Evolutionary conservation across 2,113 vertebrate species (phyloP).

Genomic region (Podiceps cristatus): DNA sequence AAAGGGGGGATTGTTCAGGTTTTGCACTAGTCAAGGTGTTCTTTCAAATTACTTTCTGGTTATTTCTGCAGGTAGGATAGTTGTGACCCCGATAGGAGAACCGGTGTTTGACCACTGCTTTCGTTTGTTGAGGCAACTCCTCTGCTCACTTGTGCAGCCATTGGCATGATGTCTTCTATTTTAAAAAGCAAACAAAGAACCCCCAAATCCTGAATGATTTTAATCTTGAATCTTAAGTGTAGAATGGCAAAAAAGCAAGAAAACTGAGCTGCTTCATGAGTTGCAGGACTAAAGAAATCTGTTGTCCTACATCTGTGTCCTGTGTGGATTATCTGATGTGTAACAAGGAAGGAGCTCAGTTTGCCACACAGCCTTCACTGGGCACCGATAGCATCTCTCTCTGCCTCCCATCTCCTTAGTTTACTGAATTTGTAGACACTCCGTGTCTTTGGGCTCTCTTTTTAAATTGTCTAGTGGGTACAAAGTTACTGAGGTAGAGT

Average conservation of each 20-base stretch:
- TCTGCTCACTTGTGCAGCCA: background rate
- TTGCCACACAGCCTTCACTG: accelerated
- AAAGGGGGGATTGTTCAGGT: background rate
- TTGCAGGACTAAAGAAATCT: background rate
- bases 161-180: background rate
- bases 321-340: accelerated
- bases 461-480: background rate
- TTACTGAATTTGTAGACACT: background rate
- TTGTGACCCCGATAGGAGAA: background rate
- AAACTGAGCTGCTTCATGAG: background rate
- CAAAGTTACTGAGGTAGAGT: background rate
- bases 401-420: background rate
- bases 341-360: background rate
- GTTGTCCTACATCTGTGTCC: background rate
- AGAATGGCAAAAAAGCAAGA: background rate
- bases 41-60: background rate
- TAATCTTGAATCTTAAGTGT: background rate
- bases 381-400: background rate
- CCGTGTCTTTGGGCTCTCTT: background rate
- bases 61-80: background rate
- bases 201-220: background rate
- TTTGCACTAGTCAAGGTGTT: background rate
- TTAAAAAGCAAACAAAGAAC: background rate
- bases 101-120: background rate
- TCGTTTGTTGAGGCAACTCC: background rate